A percentile compares a stretch with the other conserved stretches of the same genome.
phyloP scores from a whole-genome alignment of 2,113 vertebrate genomes.

The Notarius quadriscutis region DNA sequence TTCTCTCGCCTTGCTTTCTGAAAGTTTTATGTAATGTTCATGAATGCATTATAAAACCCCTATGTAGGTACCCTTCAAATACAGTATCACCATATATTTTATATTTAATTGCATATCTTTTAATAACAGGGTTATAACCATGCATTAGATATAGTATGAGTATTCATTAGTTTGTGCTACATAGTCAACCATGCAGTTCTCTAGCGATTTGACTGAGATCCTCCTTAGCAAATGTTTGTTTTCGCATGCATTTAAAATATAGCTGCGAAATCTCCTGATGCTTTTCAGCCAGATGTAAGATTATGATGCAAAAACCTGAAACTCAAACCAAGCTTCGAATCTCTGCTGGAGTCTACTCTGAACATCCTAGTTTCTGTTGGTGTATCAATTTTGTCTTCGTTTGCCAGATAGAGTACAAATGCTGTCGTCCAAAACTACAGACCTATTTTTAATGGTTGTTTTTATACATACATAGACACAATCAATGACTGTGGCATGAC shows the following conservation, averaged over 20 bases:
- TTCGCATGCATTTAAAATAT: background rate
- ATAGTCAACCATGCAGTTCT: background rate
- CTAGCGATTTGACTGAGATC: background rate
- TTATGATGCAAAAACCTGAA: conserved; percentile 37
- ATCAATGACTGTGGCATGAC: background rate
- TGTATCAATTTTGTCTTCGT: background rate
- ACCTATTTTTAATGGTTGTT: background rate
- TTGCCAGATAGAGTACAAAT: background rate
- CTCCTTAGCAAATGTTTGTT: background rate
- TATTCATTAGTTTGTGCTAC: background rate
- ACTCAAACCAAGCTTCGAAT: background rate
- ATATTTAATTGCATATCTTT: too few species aligned
- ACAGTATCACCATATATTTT: background rate
- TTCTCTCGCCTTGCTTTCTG: background rate
- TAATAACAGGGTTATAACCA: background rate
- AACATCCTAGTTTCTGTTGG: background rate
- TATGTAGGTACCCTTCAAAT: background rate
- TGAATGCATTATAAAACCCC: background rate
- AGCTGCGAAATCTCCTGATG: background rate
- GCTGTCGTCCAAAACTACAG: background rate
- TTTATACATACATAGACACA: background rate
- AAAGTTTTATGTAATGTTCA: background rate
- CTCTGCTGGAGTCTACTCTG: background rate
- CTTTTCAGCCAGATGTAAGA: background rate
- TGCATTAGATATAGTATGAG: background rate